A percentile compares a stretch with the other conserved stretches of the same genome.
These are phyloP conservation scores for Microctenopoma steveboyesi DNA, from an alignment of 2,797 vertebrate species.

Conservation along the genomic window DNA sequence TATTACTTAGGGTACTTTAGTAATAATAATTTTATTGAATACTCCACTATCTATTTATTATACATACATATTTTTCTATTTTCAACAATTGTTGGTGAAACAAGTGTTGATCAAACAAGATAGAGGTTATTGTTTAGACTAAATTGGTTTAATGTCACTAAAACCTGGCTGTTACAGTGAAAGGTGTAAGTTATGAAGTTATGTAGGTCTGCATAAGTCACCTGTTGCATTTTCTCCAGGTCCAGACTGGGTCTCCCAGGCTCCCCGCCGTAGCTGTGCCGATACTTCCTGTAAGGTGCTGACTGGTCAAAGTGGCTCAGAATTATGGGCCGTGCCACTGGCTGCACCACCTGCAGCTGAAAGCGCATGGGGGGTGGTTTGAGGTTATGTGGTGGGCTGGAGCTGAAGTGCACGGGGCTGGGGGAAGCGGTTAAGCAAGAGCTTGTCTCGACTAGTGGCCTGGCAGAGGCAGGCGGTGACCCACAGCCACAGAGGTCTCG, in stretches of 20 bases:
- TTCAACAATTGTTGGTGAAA: no score
- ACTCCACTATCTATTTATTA: no score
- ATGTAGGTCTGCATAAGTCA: slow-evolving; percentile 57
- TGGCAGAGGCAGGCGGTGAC: slow-evolving; percentile 54
- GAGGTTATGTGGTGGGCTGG: slow-evolving; percentile 90
- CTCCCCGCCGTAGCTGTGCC: slow-evolving; percentile 85
- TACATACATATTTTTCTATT: no score
- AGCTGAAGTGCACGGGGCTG: slow-evolving; percentile 91
- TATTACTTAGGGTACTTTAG: no score
- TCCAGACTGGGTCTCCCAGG: slow-evolving; percentile 90
- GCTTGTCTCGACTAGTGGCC: slow-evolving; percentile 70
- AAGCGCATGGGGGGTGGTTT: slow-evolving; percentile 81
- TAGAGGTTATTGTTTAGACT: no score
- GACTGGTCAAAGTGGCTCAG: slow-evolving; percentile 88
- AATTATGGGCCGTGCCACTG: slow-evolving; percentile 85
- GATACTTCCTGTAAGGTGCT: slow-evolving; percentile 89
- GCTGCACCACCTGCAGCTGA: slow-evolving; percentile 81
- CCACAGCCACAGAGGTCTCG: slow-evolving; percentile 87
- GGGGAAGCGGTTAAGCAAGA: slow-evolving; percentile 78
- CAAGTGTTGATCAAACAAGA: no score
- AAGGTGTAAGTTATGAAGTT: not conserved
- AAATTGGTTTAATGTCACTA: not conserved
- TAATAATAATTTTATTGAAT: no score
- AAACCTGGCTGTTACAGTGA: not conserved
- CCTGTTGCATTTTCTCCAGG: slow-evolving; percentile 96